phyloP scores from a whole-genome alignment of 2,888 invertebrate species.

The Nezara viridula region DNA sequence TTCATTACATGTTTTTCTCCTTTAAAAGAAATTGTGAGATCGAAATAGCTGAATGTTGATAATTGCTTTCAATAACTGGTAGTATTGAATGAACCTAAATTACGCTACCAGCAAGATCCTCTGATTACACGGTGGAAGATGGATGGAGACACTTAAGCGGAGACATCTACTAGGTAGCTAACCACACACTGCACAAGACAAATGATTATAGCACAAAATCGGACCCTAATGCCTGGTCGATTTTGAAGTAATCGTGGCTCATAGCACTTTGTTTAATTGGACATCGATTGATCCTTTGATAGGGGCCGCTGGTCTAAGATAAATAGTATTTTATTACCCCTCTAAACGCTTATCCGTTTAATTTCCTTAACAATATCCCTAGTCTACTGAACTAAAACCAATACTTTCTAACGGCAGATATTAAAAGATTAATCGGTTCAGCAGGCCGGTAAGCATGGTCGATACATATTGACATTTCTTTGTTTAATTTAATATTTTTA shows the following conservation, averaged over 20 bases:
- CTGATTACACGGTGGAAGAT: neutral
- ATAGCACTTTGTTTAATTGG: conserved; percentile 11
- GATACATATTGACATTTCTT: neutral
- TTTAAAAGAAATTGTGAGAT: no score
- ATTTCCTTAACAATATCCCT: neutral
- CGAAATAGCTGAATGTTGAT: no score
- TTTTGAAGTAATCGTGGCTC: neutral
- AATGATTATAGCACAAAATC: conserved; percentile 1
- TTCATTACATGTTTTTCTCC: no score
- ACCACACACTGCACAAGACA: neutral
- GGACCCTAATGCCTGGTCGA: neutral
- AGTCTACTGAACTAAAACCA: neutral
- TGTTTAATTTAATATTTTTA: no score
- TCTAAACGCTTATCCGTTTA: neutral
- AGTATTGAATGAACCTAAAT: no score
- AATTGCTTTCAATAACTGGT: neutral
- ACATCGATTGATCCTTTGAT: neutral
- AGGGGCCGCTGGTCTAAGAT: neutral
- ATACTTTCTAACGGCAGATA: neutral
- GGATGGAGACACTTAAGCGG: neutral
- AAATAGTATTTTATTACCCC: neutral
- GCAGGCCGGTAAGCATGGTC: neutral
- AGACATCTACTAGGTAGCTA: neutral
- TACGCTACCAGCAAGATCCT: neutral
- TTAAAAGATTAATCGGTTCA: neutral